These are phyloP conservation scores for Chymomyza procnemis DNA, from an alignment of 2,888 invertebrate genomes.

Conservation along the genomic window DNA sequence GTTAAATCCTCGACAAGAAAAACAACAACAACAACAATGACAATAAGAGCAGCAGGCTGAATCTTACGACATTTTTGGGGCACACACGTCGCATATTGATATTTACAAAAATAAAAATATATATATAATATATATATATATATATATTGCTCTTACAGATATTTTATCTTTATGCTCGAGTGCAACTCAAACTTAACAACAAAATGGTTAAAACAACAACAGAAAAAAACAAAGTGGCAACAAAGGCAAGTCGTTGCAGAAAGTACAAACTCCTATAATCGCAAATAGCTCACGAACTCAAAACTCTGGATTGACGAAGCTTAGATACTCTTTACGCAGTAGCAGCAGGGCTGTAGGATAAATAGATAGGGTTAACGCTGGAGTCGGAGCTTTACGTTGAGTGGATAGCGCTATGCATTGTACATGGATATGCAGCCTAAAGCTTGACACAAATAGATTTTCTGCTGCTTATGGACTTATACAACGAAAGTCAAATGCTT, in stretches of 20 bases:
- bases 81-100: conserved; percentile 29
- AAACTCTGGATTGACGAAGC: neutral
- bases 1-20: neutral
- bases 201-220: neutral
- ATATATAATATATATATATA: neutral
- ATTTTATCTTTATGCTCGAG: conserved; percentile 44
- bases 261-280: conserved; percentile 46
- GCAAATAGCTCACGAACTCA: conserved; percentile 4
- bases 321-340: neutral
- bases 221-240: conserved; percentile 8
- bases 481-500: too few relatives aligned
- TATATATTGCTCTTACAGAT: conserved; percentile 11
- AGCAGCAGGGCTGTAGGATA: neutral
- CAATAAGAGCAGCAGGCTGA: neutral
- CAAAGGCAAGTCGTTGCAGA: neutral
- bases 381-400: neutral
- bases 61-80: neutral
- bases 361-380: neutral
- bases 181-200: conserved; percentile 18
- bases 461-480: too few relatives aligned
- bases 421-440: too few relatives aligned
- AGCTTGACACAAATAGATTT: too few relatives aligned
- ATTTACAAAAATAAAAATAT: conserved; percentile 40
- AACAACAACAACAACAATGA: neutral
- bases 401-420: neutral